A percentile compares a stretch with the other conserved stretches of the same genome.
Evolutionary conservation across 2,888 invertebrate genomes (phyloP).

Genomic region (Drosophila macrospina): DNA sequence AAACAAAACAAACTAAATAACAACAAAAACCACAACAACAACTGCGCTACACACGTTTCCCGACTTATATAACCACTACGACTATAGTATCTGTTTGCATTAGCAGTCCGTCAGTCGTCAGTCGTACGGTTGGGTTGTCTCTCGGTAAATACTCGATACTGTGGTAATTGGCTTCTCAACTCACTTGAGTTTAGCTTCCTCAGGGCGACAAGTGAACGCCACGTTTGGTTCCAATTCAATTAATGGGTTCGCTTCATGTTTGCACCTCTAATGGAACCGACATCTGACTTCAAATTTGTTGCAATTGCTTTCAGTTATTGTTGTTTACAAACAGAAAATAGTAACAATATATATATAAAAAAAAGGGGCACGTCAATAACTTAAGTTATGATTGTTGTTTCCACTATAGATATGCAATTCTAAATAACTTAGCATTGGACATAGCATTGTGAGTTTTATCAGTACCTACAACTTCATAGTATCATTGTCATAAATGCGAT

Average conservation of each 20-base stretch:
- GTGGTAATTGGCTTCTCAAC: constrained; percentile 34
- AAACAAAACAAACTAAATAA: constrained; percentile 24
- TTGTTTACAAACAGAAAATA: constrained; percentile 1
- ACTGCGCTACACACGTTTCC: constrained; percentile 36
- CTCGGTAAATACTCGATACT: constrained; percentile 43
- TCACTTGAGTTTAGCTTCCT: constrained; percentile 31
- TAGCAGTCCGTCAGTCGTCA: too few relatives aligned
- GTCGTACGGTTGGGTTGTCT: constrained; percentile 32
- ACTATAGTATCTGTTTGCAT: constrained; percentile 47
- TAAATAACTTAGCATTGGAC: too few relatives aligned
- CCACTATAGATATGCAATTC: neutral
- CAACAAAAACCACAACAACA: constrained; percentile 1
- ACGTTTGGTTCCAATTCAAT: constrained; percentile 44
- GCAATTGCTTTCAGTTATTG: neutral
- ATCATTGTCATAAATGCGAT: constrained; percentile 46
- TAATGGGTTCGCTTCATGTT: constrained; percentile 59
- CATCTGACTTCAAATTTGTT: constrained; percentile 33
- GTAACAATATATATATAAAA: neutral
- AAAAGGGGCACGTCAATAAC: constrained; percentile 28
- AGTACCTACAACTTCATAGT: constrained; percentile 11
- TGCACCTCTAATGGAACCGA: constrained; percentile 58
- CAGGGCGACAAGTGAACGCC: constrained; percentile 36
- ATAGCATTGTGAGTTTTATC: neutral
- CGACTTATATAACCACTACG: constrained; percentile 40
- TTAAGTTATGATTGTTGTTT: neutral